Base-by-base conservation (phyloP, 2,113 vertebrate species). In the Dipodomys spectabilis region DNA sequence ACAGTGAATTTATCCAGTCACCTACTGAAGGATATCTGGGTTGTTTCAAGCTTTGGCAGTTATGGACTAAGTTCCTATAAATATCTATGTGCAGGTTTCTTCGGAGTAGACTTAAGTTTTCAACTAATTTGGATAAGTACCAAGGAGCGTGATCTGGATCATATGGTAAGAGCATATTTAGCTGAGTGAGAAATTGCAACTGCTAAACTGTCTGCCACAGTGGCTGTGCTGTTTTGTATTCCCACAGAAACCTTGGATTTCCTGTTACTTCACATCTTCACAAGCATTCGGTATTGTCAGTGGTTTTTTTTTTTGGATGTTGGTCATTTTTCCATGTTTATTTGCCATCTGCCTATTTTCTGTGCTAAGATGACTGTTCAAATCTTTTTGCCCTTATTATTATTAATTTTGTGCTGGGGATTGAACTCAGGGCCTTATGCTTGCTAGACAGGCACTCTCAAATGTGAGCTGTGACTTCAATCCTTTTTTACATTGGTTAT, bases 161-260 rank as follows among this genome's bases (percentile, higher is more conserved):
- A 78, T 87, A 65, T 83, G 87, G 65, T 86, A 83, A 91, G 91
- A 82, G 69, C 72, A 45, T 79, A 49, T 23, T 93, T 85, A n/a
- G 91, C 65, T 84, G 79, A 84, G 13, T 69, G 68, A 83, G 67
- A 90, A 69, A 93, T 7, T 72, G 72, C 75, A 67, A 90, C 69
- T 25, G 8, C 30, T 62, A 83, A 92, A 68, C 23, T 60, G 60
- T 73, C 82, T 90, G 44, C 81, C 85, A 32, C 72, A 74, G 60
- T 74, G 81, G 12, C 62, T 84, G 20, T 65, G 44, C 81, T 53
- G 85, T 49, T 77, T 64, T 53, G 79, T 18, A 20, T 84, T 83
- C 32, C 73, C 44, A 80, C 16, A 77, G 53, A 86, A 88, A 39
- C 20, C 23, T 77, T 64, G 78, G 65, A 27, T 30, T 23, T 65